Conservation (phyloP, 2,113 vertebrate genomes). For the Natator depressus region DNA sequence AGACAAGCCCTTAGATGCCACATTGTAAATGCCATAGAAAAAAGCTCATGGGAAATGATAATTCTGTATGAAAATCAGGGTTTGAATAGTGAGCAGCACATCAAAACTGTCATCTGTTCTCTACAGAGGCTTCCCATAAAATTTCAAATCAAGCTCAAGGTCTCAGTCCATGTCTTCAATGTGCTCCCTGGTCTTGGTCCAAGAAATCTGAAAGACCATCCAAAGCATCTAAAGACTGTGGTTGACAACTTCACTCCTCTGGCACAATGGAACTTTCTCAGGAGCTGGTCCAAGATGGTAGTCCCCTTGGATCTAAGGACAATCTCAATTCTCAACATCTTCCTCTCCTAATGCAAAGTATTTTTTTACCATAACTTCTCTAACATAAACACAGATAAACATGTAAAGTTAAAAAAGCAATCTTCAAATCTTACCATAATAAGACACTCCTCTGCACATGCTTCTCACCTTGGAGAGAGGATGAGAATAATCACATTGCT, state of each 20-base stretch:
- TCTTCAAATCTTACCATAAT: background rate
- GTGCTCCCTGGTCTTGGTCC: background rate
- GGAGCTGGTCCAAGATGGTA: background rate
- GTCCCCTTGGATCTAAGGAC: background rate
- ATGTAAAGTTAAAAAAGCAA: background rate
- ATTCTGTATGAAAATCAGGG: background rate
- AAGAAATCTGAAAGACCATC: background rate
- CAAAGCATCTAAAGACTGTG: too few relatives aligned
- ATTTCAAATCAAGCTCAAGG: background rate
- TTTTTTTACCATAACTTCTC: background rate
- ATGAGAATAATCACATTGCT: background rate
- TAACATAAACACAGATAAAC: background rate
- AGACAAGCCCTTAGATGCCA: background rate
- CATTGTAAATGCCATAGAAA: background rate
- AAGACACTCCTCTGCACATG: background rate
- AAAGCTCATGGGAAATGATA: background rate
- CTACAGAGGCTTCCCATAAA: background rate
- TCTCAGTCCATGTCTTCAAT: background rate
- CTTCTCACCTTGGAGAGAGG: background rate
- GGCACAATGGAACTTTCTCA: background rate
- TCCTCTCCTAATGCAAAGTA: background rate
- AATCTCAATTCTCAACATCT: background rate
- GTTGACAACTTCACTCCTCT: background rate
- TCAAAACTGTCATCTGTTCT: background rate
- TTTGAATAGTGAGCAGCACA: background rate